phyloP scores from a whole-genome alignment of 2,888 invertebrate species.

The Cryptophagus acutangulus region DNA sequence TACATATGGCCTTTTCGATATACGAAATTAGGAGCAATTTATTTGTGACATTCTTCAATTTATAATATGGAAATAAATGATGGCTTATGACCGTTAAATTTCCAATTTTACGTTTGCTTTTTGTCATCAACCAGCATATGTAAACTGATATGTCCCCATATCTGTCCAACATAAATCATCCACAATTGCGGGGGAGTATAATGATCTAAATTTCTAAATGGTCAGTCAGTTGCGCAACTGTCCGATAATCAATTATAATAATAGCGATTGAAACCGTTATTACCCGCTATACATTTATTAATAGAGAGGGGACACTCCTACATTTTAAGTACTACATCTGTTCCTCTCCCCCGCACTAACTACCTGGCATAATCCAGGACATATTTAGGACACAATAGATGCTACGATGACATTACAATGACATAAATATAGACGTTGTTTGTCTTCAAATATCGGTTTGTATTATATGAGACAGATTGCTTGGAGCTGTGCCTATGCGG shows the following conservation, averaged over 20 bases:
- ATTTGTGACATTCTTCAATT: no score
- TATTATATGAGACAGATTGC: constrained; percentile 34
- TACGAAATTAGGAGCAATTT: no score
- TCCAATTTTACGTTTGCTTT: no score
- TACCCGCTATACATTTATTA: constrained; percentile 10
- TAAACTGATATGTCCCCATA: no score
- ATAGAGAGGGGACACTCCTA: constrained; percentile 15
- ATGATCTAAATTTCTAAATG: constrained; percentile 17
- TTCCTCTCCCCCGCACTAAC: background rate
- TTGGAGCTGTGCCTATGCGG: constrained; percentile 43
- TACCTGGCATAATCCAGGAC: constrained; percentile 16
- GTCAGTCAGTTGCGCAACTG: constrained; percentile 38
- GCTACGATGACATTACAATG: constrained; percentile 47
- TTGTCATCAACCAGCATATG: no score
- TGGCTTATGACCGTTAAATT: no score
- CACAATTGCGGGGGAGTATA: constrained; percentile 38
- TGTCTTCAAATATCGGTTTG: constrained; percentile 43
- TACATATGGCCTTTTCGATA: no score
- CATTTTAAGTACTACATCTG: constrained; percentile 18
- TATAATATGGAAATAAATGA: no score
- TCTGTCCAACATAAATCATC: no score
- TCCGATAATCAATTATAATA: constrained; percentile 27
- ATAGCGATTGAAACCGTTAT: constrained; percentile 20
- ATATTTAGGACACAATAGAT: constrained; percentile 43
- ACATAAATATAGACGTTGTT: constrained; percentile 48